These are phyloP conservation scores for Marasmarcha lunaedactyla DNA, from an alignment of 2,888 invertebrate species.

Conservation along the genomic window DNA sequence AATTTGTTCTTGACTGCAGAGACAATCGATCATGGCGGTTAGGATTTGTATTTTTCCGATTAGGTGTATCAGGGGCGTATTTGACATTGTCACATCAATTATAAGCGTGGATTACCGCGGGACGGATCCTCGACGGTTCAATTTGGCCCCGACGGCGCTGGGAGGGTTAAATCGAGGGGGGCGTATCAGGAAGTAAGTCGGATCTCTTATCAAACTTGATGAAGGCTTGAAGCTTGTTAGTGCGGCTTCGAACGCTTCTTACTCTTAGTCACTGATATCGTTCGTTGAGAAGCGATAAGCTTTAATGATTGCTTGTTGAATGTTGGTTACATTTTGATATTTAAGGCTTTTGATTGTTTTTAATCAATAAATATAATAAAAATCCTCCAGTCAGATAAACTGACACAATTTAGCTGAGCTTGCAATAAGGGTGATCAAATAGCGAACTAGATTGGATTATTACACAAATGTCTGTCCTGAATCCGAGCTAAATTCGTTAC, in stretches of 20 bases:
- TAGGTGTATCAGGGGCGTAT: slow-evolving; percentile 51
- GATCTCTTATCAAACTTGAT: slow-evolving; percentile 42
- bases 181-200: slow-evolving; percentile 45
- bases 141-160: slow-evolving; percentile 36
- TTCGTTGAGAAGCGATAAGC: too few species aligned
- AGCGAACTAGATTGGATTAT: too few species aligned
- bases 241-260: slow-evolving; percentile 5
- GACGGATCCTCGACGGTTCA: slow-evolving; percentile 67
- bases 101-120: slow-evolving; percentile 60
- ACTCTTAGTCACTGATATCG: too few species aligned
- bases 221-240: slow-evolving; percentile 20
- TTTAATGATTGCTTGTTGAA: too few species aligned
- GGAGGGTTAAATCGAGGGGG: slow-evolving; percentile 23
- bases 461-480: too few species aligned
- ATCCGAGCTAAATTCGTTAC: too few species aligned
- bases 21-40: slow-evolving; percentile 57
- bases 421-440: too few species aligned
- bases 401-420: too few species aligned
- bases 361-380: too few species aligned
- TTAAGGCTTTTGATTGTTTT: slow-evolving; percentile 11
- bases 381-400: too few species aligned
- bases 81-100: slow-evolving; percentile 69
- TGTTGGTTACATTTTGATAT: slow-evolving; percentile 13
- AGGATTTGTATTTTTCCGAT: slow-evolving; percentile 67
- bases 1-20: slow-evolving; percentile 8